These are phyloP conservation scores for Tragelaphus imberbis DNA, from an alignment of 2,113 vertebrate genomes.

Conservation along the genomic window DNA sequence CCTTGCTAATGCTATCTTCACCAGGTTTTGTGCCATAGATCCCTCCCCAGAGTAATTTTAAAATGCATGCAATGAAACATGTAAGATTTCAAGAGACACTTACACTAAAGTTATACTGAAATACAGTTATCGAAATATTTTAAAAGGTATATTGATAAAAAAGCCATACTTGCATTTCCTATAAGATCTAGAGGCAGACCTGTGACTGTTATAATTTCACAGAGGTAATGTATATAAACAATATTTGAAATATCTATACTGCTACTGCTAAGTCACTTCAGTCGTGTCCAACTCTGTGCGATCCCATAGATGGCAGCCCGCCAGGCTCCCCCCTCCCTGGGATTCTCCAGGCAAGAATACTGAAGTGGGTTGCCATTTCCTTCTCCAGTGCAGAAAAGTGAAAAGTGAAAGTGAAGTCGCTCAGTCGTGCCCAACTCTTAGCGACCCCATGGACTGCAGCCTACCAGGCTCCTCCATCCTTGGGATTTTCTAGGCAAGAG, in stretches of 20 bases:
- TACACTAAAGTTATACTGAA: neutral
- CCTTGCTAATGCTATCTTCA: neutral
- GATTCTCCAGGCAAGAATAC: too few relatives aligned
- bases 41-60: neutral
- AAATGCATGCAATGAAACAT: neutral
- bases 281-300: too few relatives aligned
- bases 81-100: neutral
- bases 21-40: neutral
- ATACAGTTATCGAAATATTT: neutral
- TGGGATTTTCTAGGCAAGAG: too few relatives aligned
- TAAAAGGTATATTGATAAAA: neutral
- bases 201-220: neutral
- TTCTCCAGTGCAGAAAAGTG: too few relatives aligned
- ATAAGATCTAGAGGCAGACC: neutral
- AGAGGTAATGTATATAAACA: neutral
- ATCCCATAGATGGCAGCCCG: too few relatives aligned
- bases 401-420: too few relatives aligned
- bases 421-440: too few relatives aligned
- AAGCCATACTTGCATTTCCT: neutral
- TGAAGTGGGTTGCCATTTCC: too few relatives aligned
- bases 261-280: too few relatives aligned
- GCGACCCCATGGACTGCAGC: too few relatives aligned
- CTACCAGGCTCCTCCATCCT: too few relatives aligned
- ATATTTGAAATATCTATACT: neutral
- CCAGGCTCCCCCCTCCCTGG: too few relatives aligned